phyloP scores from a whole-genome alignment of 2,888 invertebrate species.

The Tinea semifulvella region DNA sequence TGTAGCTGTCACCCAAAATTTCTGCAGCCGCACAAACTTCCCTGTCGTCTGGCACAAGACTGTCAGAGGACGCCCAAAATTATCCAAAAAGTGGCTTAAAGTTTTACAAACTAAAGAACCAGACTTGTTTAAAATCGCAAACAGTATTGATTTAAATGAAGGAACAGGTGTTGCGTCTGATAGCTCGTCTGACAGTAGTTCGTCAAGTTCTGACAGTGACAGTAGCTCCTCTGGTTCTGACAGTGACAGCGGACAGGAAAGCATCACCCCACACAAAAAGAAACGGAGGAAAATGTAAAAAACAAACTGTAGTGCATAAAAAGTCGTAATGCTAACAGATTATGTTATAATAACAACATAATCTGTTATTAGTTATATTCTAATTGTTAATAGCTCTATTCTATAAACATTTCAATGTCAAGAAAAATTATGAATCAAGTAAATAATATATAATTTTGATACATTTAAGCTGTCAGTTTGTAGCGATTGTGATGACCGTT shows the following conservation, averaged over 20 bases:
- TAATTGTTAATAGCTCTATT: too few species aligned
- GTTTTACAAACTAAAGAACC: constrained; percentile 76
- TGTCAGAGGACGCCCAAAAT: constrained; percentile 92
- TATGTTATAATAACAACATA: too few species aligned
- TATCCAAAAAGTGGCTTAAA: constrained; percentile 92
- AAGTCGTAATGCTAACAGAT: too few species aligned
- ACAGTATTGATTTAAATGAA: constrained; percentile 83
- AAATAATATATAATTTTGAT: too few species aligned
- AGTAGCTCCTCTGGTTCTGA: constrained; percentile 64
- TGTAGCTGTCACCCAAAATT: constrained; percentile 98
- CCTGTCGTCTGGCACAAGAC: constrained; percentile 99
- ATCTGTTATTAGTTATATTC: too few species aligned
- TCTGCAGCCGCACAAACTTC: constrained; percentile 94
- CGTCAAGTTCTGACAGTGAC: constrained; percentile 75
- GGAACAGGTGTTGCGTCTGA: constrained; percentile 94
- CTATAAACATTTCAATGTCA: too few species aligned
- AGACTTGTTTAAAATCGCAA: constrained; percentile 80
- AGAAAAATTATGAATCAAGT: too few species aligned
- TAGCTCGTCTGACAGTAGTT: constrained; percentile 88
- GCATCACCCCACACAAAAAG: constrained; percentile 85
- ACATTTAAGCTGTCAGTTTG: too few species aligned
- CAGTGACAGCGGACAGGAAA: constrained; percentile 88
- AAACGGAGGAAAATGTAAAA: constrained; percentile 69
- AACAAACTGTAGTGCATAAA: too few species aligned
- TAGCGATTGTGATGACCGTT: too few species aligned